Conservation (phyloP, 2,113 vertebrate genomes). For the Acinonyx jubatus region DNA sequence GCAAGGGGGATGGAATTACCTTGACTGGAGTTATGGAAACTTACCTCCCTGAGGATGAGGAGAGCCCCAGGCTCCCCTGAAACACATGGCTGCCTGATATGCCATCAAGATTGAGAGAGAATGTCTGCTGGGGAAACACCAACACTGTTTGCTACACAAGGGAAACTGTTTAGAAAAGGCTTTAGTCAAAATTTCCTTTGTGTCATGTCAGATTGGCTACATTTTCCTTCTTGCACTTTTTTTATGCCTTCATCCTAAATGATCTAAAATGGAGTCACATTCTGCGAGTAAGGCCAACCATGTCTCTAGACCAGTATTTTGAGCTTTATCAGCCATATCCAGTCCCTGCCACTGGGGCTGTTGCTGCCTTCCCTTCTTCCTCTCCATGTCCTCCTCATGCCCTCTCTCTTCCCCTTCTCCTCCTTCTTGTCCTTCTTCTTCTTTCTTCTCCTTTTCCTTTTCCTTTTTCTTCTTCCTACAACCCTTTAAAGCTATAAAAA, state of each 20-base stretch:
- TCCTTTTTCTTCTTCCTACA: neutral
- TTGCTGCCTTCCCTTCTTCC: neutral
- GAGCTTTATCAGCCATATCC: neutral
- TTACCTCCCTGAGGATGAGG: neutral
- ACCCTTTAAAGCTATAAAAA: neutral
- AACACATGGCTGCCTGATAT: neutral
- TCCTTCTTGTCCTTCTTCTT: neutral
- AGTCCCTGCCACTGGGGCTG: rapidly evolving
- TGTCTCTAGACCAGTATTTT: neutral
- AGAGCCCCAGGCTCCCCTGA: neutral
- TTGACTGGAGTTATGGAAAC: neutral
- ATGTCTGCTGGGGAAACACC: neutral
- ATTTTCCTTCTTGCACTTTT: slow-evolving; percentile 11
- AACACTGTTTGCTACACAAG: neutral
- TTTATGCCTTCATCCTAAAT: neutral
- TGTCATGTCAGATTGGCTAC: neutral
- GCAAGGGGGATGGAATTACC: neutral
- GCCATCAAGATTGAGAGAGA: neutral
- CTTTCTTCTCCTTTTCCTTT: no score
- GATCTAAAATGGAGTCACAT: neutral
- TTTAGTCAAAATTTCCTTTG: slow-evolving; percentile 23
- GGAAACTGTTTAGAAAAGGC: neutral
- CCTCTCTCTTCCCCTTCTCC: neutral
- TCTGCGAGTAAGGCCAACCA: neutral
- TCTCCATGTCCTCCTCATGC: rapidly evolving